Conservation (phyloP, 2,113 vertebrate genomes). For the Anguilla rostrata region DNA sequence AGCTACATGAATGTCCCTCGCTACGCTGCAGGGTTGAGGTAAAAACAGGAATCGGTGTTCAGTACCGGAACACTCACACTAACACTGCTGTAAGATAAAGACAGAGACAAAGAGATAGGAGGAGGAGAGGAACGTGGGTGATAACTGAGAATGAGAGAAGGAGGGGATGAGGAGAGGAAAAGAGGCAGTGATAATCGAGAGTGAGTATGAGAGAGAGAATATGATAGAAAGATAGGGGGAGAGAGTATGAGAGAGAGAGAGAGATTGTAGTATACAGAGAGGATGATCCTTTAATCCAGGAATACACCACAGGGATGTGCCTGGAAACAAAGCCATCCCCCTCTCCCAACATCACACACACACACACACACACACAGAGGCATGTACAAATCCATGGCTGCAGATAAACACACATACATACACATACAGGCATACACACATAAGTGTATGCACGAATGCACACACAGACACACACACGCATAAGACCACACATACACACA, state of each 20-base stretch:
- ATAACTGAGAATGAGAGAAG: not conserved
- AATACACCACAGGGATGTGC: conserved; percentile 51
- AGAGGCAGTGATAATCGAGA: conserved; percentile 8
- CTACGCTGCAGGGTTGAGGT: not conserved
- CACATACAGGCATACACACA: not conserved
- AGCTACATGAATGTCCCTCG: too few relatives aligned
- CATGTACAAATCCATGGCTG: not conserved
- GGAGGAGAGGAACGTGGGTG: too few relatives aligned
- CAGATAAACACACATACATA: not conserved
- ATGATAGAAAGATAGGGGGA: too few relatives aligned
- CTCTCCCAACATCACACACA: conserved; percentile 37
- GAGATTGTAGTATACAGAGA: conserved; percentile 35
- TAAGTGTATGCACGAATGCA: not conserved
- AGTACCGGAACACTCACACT: too few relatives aligned
- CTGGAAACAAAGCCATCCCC: conserved; percentile 46
- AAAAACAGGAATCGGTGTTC: not conserved
- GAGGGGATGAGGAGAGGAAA: not conserved
- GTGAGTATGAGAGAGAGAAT: not conserved
- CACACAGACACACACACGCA: not conserved
- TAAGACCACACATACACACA: not conserved
- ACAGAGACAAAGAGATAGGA: too few relatives aligned
- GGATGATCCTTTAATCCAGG: conserved; percentile 67
- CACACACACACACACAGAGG: conserved; percentile 34
- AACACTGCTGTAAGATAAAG: too few relatives aligned
- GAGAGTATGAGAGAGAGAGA: not conserved